A percentile compares a stretch with the other conserved stretches of the same genome.
phyloP scores from a whole-genome alignment of 1,140 invertebrate genomes.

The Drosophila pallidifrons region DNA sequence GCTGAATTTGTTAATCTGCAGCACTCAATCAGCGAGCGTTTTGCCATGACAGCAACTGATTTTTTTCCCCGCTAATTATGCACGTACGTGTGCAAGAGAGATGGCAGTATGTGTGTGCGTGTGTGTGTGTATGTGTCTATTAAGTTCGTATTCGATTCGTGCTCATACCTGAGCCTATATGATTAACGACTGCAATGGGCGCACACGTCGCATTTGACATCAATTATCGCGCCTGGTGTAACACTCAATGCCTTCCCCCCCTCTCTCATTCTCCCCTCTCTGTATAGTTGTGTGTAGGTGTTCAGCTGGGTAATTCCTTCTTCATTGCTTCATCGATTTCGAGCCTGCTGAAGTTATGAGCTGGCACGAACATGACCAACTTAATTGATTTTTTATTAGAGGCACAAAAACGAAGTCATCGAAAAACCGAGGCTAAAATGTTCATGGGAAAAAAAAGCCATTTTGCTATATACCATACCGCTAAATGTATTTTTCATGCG shows the following conservation, averaged over 20 bases:
- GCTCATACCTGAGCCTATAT: slow-evolving; percentile 48
- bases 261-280: background rate
- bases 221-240: slow-evolving; percentile 70
- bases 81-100: slow-evolving; percentile 45
- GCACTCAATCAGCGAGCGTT: slow-evolving; percentile 70
- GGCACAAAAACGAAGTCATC: slow-evolving; percentile 24
- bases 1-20: slow-evolving; percentile 76
- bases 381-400: slow-evolving; percentile 81
- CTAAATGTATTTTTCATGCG: slow-evolving; percentile 36
- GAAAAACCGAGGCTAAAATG: slow-evolving; percentile 13
- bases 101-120: slow-evolving; percentile 14
- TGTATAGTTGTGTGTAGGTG: background rate
- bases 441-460: background rate
- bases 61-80: slow-evolving; percentile 75
- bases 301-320: background rate
- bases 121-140: slow-evolving; percentile 55
- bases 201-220: slow-evolving; percentile 72
- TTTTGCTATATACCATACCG: slow-evolving; percentile 9
- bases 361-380: slow-evolving; percentile 56
- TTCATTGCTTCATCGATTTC: slow-evolving; percentile 27
- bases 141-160: slow-evolving; percentile 50
- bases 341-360: slow-evolving; percentile 26
- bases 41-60: slow-evolving; percentile 53
- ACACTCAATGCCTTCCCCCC: slow-evolving; percentile 1
- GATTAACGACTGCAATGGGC: slow-evolving; percentile 66